Evolutionary conservation across 2,113 vertebrate species (phyloP).

Genomic region (Semnopithecus entellus): DNA sequence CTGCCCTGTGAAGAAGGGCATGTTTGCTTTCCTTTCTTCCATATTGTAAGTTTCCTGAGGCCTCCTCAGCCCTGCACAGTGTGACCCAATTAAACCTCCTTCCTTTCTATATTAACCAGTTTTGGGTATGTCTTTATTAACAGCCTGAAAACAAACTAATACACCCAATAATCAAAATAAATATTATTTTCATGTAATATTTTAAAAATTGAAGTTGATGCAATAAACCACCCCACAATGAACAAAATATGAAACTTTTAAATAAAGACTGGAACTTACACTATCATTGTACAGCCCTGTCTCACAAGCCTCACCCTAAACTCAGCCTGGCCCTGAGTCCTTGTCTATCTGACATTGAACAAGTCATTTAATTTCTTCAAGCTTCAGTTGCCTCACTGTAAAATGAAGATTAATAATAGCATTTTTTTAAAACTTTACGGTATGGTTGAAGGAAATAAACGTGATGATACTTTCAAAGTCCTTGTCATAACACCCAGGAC

Average conservation of each 20-base stretch:
- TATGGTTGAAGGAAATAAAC: background rate
- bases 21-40: too few relatives aligned
- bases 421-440: background rate
- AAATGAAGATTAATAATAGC: slow-evolving; percentile 28
- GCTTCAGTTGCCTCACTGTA: background rate
- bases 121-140: too few relatives aligned
- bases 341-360: background rate
- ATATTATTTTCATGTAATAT: background rate
- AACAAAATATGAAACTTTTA: background rate
- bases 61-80: too few relatives aligned
- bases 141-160: too few relatives aligned
- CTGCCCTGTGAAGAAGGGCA: too few relatives aligned
- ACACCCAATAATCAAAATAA: background rate
- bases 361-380: background rate
- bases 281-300: background rate
- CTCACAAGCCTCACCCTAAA: background rate
- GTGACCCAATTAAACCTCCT: too few relatives aligned
- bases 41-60: too few relatives aligned
- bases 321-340: background rate
- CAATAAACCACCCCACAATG: background rate
- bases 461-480: background rate
- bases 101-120: too few relatives aligned
- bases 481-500: background rate
- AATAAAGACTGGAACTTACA: background rate
- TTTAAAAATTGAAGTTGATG: background rate